Conservation (phyloP, 2,797 vertebrate genomes). For the Taenioides sp. region DNA sequence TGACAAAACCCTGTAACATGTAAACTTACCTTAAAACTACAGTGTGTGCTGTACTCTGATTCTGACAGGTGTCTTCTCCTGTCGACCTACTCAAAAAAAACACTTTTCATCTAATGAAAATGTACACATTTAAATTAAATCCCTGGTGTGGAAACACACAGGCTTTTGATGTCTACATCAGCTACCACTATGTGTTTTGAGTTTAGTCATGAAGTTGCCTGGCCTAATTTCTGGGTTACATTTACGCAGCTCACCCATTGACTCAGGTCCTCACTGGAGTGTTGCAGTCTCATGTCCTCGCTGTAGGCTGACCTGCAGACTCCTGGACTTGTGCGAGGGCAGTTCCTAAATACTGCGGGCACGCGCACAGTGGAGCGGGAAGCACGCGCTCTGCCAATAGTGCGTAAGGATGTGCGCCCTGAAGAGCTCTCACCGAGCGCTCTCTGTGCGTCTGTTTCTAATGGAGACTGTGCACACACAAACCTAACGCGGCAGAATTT, state of each 20-base stretch:
- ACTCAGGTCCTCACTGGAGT: slow-evolving; percentile 36
- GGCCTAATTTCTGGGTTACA: not conserved
- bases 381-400: slow-evolving; percentile 72
- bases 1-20: slow-evolving; percentile 7
- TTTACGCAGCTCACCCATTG: slow-evolving; percentile 44
- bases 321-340: not conserved
- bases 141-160: too few relatives aligned
- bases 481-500: slow-evolving; percentile 15
- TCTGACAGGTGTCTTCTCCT: slow-evolving; percentile 39
- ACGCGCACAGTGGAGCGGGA: slow-evolving; percentile 83
- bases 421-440: slow-evolving; percentile 27
- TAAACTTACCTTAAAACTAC: slow-evolving; percentile 36
- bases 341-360: slow-evolving; percentile 70
- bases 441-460: slow-evolving; percentile 61
- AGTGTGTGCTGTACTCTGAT: slow-evolving; percentile 35
- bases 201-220: slow-evolving; percentile 15
- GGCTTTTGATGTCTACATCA: too few relatives aligned
- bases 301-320: slow-evolving; percentile 36
- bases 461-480: slow-evolving; percentile 52
- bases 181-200: slow-evolving; percentile 20
- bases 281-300: slow-evolving; percentile 29
- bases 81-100: slow-evolving; percentile 25
- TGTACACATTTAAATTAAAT: too few relatives aligned
- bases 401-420: not conserved
- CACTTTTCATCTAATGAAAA: not conserved